Evolutionary conservation across 2,888 invertebrate genomes (phyloP).

Genomic region (Leptinotarsa rubiginosa): DNA sequence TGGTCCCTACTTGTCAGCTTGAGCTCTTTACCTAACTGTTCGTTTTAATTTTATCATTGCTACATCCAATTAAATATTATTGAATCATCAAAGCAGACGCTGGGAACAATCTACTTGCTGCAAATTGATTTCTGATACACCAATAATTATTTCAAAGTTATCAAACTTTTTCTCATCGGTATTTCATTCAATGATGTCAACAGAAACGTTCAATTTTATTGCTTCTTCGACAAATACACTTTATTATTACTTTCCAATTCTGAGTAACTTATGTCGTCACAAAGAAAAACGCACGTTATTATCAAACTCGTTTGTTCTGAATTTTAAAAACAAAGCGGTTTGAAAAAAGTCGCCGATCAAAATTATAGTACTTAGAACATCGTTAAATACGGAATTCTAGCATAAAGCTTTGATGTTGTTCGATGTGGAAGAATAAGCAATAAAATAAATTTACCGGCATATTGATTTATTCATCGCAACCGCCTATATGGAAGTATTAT

Average conservation of each 20-base stretch:
- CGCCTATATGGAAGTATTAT: slow-evolving; percentile 28
- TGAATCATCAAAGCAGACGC: not conserved
- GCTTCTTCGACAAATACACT: slow-evolving; percentile 10
- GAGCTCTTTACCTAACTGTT: too few species aligned
- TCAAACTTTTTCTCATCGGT: not conserved
- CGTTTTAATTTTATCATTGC: too few species aligned
- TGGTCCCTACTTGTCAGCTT: too few species aligned
- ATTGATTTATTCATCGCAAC: slow-evolving; percentile 42
- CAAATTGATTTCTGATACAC: not conserved
- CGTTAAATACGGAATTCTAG: slow-evolving; percentile 45
- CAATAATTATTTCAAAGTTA: slow-evolving; percentile 1
- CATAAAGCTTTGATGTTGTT: slow-evolving; percentile 45
- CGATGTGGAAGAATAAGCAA: slow-evolving; percentile 43
- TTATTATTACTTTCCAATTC: slow-evolving; percentile 22
- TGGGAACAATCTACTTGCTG: not conserved
- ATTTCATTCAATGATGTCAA: slow-evolving; percentile 2
- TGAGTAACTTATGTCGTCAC: slow-evolving; percentile 35
- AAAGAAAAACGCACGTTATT: slow-evolving; percentile 39
- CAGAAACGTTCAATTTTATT: not conserved
- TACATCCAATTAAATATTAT: not conserved
- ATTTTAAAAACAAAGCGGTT: slow-evolving; percentile 39
- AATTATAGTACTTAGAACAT: slow-evolving; percentile 45
- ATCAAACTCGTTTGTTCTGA: slow-evolving; percentile 33
- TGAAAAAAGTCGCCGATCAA: slow-evolving; percentile 30
- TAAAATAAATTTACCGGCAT: slow-evolving; percentile 45